These are phyloP conservation scores for Microctenopoma steveboyesi DNA, from an alignment of 2,797 vertebrate species.

Conservation along the genomic window DNA sequence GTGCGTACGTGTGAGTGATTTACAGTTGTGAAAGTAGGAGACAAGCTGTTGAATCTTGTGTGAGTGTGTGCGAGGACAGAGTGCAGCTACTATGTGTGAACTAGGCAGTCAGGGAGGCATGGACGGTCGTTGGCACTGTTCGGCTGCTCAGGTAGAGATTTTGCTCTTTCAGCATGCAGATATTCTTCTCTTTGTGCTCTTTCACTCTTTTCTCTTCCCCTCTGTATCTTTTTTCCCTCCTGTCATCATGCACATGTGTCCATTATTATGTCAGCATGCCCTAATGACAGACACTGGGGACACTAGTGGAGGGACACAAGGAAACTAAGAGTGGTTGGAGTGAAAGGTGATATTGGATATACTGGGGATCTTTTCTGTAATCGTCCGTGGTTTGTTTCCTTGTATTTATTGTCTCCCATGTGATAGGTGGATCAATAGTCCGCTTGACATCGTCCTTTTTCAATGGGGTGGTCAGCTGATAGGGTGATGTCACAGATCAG, in stretches of 20 bases:
- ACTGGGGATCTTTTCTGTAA: slow-evolving; percentile 16
- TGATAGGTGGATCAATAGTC: slow-evolving; percentile 59
- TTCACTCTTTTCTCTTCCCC: slow-evolving; percentile 9
- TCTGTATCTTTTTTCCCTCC: slow-evolving; percentile 20
- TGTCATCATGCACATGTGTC: slow-evolving; percentile 39
- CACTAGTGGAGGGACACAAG: slow-evolving; percentile 34
- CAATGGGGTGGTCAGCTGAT: slow-evolving; percentile 62
- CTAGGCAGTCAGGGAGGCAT: slow-evolving; percentile 80
- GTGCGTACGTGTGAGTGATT: slow-evolving; percentile 47
- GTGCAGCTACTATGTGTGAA: slow-evolving; percentile 78
- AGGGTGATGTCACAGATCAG: slow-evolving; percentile 64
- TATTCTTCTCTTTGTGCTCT: slow-evolving; percentile 17
- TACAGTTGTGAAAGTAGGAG: slow-evolving; percentile 64
- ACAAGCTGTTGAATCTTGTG: slow-evolving; percentile 70
- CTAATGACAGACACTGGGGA: slow-evolving; percentile 46
- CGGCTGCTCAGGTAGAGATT: slow-evolving; percentile 81
- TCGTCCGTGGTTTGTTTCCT: slow-evolving; percentile 34
- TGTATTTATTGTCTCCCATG: slow-evolving; percentile 34
- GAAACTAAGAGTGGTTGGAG: slow-evolving; percentile 12
- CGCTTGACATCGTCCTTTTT: slow-evolving; percentile 50
- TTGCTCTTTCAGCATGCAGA: slow-evolving; percentile 71
- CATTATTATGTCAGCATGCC: slow-evolving; percentile 55
- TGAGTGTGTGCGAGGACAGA: slow-evolving; percentile 57
- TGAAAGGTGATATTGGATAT: slow-evolving; percentile 11
- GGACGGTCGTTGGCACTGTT: slow-evolving; percentile 82